Percentiles rank a stretch among this genome's conserved stretches.
Evolutionary conservation across 2,888 invertebrate genomes (phyloP).

Genomic region (Autographa gamma): DNA sequence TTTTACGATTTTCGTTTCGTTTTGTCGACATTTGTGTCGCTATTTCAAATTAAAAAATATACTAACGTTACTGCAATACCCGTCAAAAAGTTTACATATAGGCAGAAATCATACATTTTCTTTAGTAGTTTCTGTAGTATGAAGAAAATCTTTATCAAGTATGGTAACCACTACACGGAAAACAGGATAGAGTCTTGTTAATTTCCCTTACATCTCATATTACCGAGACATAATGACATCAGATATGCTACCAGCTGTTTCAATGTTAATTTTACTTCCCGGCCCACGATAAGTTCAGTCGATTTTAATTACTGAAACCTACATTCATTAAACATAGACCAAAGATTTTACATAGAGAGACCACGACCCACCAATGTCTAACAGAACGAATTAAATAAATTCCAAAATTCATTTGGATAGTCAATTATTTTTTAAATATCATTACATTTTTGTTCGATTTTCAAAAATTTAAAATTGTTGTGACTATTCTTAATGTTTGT

Average conservation of each 20-base stretch:
- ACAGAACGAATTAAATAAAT: no score
- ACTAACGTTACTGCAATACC: no score
- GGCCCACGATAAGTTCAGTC: conserved; percentile 31
- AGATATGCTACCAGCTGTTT: conserved; percentile 25
- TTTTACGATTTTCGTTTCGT: no score
- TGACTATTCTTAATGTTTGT: no score
- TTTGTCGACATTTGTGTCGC: no score
- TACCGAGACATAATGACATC: conserved; percentile 31
- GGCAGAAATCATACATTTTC: background rate
- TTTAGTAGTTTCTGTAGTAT: no score
- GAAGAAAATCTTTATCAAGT: conserved; percentile 15
- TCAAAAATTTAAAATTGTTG: no score
- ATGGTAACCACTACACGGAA: conserved; percentile 11
- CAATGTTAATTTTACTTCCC: conserved; percentile 25
- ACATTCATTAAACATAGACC: conserved; percentile 19
- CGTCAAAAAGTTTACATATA: background rate
- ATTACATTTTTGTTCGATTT: no score
- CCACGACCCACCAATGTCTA: no score
- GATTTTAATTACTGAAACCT: conserved; percentile 48
- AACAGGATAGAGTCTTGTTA: conserved; percentile 25
- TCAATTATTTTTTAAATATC: no score
- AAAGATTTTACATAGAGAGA: background rate
- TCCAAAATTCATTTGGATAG: no score
- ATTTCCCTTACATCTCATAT: conserved; percentile 31
- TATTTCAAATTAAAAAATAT: no score